Evolutionary conservation across 2,797 vertebrate genomes (phyloP), one percentile per base, ranked within the genome.

Genomic region (Paratrypauchen microcephalus): DNA sequence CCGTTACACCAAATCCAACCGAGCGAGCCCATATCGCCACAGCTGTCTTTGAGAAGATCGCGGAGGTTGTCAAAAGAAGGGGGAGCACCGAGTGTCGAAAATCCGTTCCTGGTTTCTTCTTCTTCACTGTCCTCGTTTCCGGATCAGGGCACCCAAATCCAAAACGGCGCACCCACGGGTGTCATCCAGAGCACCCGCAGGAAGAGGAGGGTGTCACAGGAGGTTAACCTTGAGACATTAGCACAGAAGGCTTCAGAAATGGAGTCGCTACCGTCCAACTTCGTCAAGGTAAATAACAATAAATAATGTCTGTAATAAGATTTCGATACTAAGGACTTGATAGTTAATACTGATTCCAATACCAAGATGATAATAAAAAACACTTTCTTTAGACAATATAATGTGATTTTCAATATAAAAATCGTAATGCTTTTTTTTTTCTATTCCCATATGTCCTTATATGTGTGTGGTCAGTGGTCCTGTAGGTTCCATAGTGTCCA

Each of bases 171-270:
- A 56, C 89, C 96, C 28, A 92, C 89, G 72, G 96, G 97, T 4
- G 96, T 99, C 68, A 98, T 99, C 84, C 97, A 98, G 89, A 98
- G 95, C 81, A 96, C 96, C 0, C 91, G 94, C 23, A 91, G 96
- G 84, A 94, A 95, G 71, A 94, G 96, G 15, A 94, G 96, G 81
- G 94, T 93, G 16, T 99, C 97, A 50, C 96, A 98, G 87, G 97
- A 99, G 84, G 97, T 95, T 77, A 99, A 99, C 87, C 88, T 99
- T 87, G 94, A 98, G 86, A 99, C 97, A 12, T 86, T 99, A 52
- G 97, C 97, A 39, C 96, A 98, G 81, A 97, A 99, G 87, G 97
- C 97, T 19, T 96, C 95, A 0, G 97, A 98, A 79, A 94, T 97
- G 93, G 96, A 97, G 85, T 97, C 95, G 0, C 91, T 98, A 54